Conservation (phyloP, 2,888 invertebrate species). For the Malacosoma neustria region DNA sequence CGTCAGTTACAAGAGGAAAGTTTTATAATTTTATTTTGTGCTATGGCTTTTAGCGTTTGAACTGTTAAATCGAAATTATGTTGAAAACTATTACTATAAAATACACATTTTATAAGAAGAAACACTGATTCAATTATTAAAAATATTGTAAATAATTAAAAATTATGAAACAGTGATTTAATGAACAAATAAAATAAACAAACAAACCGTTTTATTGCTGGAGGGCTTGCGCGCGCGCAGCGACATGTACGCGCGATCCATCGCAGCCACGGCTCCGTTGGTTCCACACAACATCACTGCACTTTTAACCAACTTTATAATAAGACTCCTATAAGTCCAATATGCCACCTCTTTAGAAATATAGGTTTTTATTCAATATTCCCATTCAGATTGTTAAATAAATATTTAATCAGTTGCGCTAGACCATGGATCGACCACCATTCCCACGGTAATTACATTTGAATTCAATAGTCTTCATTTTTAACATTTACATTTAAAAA, state of each 20-base stretch:
- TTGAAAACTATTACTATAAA: no score
- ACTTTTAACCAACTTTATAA: conserved; percentile 6
- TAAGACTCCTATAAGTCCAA: conserved; percentile 2
- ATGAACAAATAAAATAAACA: conserved; percentile 2
- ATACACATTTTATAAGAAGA: no score
- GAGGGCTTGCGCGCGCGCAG: conserved; percentile 65
- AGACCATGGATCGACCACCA: not conserved
- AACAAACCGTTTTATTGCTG: conserved; percentile 49
- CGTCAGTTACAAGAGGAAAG: no score
- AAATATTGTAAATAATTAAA: no score
- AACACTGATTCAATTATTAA: no score
- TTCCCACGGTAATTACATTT: not conserved
- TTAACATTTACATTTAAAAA: not conserved
- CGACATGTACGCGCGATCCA: conserved; percentile 72
- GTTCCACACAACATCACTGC: conserved; percentile 58
- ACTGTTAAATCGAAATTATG: no score
- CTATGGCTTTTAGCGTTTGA: no score
- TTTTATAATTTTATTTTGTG: no score
- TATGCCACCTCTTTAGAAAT: no score
- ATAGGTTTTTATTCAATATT: not conserved
- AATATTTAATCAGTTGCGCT: not conserved
- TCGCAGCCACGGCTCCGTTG: conserved; percentile 57
- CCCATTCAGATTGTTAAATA: not conserved
- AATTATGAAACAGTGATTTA: no score
- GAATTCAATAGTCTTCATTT: not conserved